These are phyloP conservation scores for Nerophis lumbriciformis DNA, from an alignment of 2,113 vertebrate genomes.

Conservation along the genomic window DNA sequence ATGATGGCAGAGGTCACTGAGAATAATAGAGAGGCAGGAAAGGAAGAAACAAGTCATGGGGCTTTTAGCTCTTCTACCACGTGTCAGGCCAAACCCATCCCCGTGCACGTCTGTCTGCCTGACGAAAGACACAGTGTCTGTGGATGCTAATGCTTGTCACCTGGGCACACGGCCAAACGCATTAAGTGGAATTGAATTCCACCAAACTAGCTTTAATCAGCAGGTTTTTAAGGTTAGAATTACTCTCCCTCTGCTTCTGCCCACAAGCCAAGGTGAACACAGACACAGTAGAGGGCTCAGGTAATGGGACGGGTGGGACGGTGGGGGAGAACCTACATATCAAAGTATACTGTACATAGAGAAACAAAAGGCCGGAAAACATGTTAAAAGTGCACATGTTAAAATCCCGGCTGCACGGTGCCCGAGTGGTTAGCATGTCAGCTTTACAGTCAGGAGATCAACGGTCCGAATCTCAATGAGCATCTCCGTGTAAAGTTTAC, in stretches of 20 bases:
- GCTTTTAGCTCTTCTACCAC: constrained; percentile 14
- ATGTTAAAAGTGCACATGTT: background rate
- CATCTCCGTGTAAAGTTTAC: too few species aligned
- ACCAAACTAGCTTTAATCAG: constrained; percentile 99
- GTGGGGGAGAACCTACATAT: constrained; percentile 39
- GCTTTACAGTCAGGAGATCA: too few species aligned
- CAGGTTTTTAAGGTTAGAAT: constrained; percentile 99
- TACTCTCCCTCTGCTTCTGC: constrained; percentile 88
- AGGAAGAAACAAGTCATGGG: constrained; percentile 19
- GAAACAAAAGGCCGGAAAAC: constrained; percentile 8
- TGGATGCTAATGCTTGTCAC: constrained; percentile 85
- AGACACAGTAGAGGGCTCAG: constrained; percentile 74
- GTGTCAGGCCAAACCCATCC: constrained; percentile 42
- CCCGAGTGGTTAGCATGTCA: too few species aligned
- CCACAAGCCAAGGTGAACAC: constrained; percentile 97
- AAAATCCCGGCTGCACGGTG: too few species aligned
- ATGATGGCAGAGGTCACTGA: constrained; percentile 3
- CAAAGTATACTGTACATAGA: background rate
- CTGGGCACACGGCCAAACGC: constrained; percentile 88
- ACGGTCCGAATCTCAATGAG: too few species aligned
- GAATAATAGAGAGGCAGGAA: constrained; percentile 20
- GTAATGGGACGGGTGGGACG: constrained; percentile 80
- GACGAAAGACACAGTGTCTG: constrained; percentile 76
- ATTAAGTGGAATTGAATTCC: constrained; percentile 99
- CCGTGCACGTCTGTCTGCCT: constrained; percentile 56